A percentile compares a stretch with the other conserved stretches of the same genome.
Evolutionary conservation across 2,888 invertebrate genomes (phyloP).

Genomic region (Therioaphis trifolii): DNA sequence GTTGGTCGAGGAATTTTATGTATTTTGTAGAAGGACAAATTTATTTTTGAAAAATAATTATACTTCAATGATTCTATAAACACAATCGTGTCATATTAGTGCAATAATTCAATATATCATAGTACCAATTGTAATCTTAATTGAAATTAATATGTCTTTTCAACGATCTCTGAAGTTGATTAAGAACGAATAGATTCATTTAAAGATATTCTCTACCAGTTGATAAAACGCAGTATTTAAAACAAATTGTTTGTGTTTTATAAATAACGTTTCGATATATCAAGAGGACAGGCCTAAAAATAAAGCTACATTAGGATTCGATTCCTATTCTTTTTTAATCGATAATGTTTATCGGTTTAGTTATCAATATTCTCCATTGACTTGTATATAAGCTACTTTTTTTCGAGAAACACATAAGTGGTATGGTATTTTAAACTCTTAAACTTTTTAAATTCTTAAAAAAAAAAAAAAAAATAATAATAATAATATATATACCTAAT

Average conservation of each 20-base stretch:
- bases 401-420: neutral
- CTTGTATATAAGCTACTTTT: conserved; percentile 33
- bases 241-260: conserved; percentile 19
- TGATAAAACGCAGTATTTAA: conserved; percentile 3
- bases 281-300: conserved; percentile 36
- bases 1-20: too few species aligned
- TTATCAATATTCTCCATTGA: conserved; percentile 47
- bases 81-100: neutral
- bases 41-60: too few species aligned
- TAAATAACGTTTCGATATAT: conserved; percentile 45
- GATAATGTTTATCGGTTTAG: conserved; percentile 43
- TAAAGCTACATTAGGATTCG: conserved; percentile 37
- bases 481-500: too few species aligned
- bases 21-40: too few species aligned
- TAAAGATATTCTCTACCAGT: neutral
- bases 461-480: too few species aligned
- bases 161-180: conserved; percentile 22
- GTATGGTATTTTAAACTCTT: conserved; percentile 3
- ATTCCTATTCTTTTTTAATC: conserved; percentile 46
- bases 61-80: too few species aligned
- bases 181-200: conserved; percentile 8
- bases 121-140: neutral
- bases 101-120: neutral
- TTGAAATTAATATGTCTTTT: conserved; percentile 15
- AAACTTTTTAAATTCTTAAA: neutral